Conservation (phyloP, 2,888 invertebrate genomes). For the Cecidostiba fungosa region DNA sequence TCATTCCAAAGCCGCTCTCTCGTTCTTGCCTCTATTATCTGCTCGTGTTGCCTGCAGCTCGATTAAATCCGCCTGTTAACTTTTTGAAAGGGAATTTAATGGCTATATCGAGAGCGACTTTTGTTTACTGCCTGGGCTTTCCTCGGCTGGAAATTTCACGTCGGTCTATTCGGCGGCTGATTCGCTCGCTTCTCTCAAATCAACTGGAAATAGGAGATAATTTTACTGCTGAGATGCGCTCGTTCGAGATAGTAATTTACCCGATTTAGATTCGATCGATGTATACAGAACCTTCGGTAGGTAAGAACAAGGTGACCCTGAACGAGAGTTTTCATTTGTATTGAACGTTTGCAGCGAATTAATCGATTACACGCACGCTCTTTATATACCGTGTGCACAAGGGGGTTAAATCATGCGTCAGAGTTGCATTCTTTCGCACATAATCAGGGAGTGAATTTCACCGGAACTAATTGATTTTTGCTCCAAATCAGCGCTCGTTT, state of each 20-base stretch:
- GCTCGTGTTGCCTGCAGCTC: not conserved
- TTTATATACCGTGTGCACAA: not conserved
- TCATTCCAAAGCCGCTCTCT: not conserved
- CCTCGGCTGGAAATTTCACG: not conserved
- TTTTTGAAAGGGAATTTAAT: conserved; percentile 22
- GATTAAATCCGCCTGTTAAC: conserved; percentile 30
- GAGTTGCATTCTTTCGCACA: not conserved
- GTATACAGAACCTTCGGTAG: not conserved
- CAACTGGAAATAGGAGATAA: not conserved
- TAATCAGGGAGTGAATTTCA: not conserved
- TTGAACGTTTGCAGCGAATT: not conserved
- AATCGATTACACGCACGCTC: not conserved
- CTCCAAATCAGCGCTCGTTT: not conserved
- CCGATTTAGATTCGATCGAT: no score
- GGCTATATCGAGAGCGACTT: not conserved
- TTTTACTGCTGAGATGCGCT: not conserved
- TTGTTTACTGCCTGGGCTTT: not conserved
- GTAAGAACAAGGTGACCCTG: not conserved
- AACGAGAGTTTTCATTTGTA: not conserved
- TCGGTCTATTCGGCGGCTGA: not conserved
- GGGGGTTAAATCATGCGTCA: not conserved
- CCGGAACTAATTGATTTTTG: not conserved
- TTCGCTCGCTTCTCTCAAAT: not conserved
- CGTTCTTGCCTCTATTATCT: not conserved
- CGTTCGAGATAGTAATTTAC: no score